A percentile compares a stretch with the other conserved stretches of the same genome.
phyloP scores from a whole-genome alignment of 1,140 invertebrate species.

The Bombus pyrosoma region DNA sequence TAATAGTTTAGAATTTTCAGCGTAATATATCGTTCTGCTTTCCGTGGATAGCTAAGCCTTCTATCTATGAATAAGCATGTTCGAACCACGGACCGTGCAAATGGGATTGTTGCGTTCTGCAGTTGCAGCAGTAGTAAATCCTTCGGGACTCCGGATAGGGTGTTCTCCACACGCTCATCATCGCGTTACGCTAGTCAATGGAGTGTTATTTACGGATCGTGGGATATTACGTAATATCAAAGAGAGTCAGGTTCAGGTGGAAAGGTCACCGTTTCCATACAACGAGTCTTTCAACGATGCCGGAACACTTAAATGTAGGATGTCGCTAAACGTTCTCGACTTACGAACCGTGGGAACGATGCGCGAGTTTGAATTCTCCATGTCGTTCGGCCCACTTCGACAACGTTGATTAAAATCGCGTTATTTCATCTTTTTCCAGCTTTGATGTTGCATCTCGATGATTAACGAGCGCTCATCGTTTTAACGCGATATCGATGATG shows the following conservation, averaged over 20 bases:
- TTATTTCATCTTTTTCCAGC: background rate
- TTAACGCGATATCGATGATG: background rate
- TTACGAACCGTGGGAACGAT: background rate
- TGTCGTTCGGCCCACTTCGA: background rate
- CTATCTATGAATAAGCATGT: background rate
- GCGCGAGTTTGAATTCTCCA: no score
- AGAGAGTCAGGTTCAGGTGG: background rate
- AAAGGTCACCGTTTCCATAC: slow-evolving; percentile 12
- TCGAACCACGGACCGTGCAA: background rate
- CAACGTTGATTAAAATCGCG: background rate
- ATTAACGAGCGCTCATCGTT: background rate
- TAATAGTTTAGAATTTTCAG: background rate
- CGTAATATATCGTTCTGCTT: background rate
- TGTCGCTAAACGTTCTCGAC: background rate
- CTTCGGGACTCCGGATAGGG: slow-evolving; percentile 15
- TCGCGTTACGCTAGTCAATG: slow-evolving; percentile 3
- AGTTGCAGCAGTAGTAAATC: slow-evolving; percentile 24
- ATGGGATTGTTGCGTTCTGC: slow-evolving; percentile 8
- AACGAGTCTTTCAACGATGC: background rate
- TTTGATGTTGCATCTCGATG: background rate
- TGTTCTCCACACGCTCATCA: slow-evolving; percentile 24
- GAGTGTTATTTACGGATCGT: slow-evolving; percentile 12
- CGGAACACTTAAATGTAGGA: slow-evolving; percentile 5
- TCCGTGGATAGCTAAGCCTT: no score
- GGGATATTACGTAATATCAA: background rate